Percentiles rank a stretch among this genome's conserved stretches.
Conservation (phyloP, 2,113 vertebrate genomes). For the Aptenodytes forsteri region DNA sequence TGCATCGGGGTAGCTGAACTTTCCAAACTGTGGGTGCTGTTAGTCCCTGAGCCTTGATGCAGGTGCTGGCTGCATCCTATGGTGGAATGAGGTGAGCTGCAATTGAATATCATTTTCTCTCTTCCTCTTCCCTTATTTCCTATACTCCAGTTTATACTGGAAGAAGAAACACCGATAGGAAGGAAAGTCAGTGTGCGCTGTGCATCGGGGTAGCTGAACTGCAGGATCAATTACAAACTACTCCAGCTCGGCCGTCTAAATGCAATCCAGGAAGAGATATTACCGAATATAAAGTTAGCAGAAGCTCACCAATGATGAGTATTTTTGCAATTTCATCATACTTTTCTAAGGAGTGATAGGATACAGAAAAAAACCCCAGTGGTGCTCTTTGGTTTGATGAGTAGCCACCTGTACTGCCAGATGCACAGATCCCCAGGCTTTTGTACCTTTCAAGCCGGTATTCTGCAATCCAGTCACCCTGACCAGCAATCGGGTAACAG, state of each 20-base stretch:
- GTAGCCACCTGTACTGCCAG: constrained; percentile 41
- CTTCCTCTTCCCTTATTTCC: background rate
- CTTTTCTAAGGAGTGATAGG: background rate
- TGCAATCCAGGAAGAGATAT: background rate
- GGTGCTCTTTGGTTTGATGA: background rate
- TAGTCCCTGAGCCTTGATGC: background rate
- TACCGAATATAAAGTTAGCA: background rate
- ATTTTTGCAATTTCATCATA: background rate
- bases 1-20: background rate
- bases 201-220: background rate
- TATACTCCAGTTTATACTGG: background rate
- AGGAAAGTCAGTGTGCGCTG: background rate
- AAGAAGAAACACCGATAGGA: background rate
- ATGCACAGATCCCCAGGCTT: constrained; percentile 35
- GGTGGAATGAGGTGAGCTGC: background rate
- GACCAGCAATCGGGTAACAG: background rate
- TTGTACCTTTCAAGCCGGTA: background rate
- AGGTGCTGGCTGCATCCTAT: background rate
- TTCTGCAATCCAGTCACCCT: background rate
- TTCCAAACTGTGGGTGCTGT: background rate
- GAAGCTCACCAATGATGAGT: background rate
- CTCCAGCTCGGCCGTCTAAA: background rate
- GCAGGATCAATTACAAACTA: background rate
- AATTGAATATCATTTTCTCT: background rate
- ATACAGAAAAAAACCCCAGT: background rate